phyloP scores from a whole-genome alignment of 2,797 vertebrate genomes.

The Dendrocincla fuliginosa region DNA sequence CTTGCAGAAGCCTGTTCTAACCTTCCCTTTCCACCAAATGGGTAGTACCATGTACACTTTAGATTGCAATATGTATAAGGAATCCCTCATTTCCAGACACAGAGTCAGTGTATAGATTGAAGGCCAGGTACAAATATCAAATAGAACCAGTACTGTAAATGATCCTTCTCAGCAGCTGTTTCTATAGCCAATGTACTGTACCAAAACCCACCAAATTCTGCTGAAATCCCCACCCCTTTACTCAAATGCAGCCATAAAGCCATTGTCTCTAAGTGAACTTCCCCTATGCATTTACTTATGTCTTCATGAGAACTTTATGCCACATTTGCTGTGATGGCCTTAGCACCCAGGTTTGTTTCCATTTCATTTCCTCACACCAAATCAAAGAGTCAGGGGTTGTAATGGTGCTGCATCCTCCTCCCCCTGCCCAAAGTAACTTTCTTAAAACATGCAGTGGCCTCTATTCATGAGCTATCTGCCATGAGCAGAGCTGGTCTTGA shows the following conservation, averaged over 20 bases:
- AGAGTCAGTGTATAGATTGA: neutral
- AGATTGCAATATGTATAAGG: neutral
- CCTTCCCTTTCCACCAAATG: neutral
- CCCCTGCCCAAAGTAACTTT: neutral
- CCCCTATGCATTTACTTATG: neutral
- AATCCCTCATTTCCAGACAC: neutral
- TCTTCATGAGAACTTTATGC: neutral
- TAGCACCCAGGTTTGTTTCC: neutral
- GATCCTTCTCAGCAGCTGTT: neutral
- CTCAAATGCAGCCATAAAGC: neutral
- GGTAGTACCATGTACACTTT: neutral
- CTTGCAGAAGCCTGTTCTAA: neutral
- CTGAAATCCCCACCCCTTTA: neutral
- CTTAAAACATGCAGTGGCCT: neutral
- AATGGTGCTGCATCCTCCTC: neutral
- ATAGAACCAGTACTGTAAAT: neutral
- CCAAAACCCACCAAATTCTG: neutral
- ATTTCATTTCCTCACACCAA: neutral
- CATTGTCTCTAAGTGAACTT: neutral
- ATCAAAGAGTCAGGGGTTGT: neutral
- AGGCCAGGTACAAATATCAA: neutral
- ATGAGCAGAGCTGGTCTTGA: neutral
- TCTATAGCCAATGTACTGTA: neutral
- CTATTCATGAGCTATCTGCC: neutral
- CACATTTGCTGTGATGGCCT: neutral